These are phyloP conservation scores for Typhlichthys subterraneus DNA, from an alignment of 2,797 vertebrate genomes.

Conservation along the genomic window DNA sequence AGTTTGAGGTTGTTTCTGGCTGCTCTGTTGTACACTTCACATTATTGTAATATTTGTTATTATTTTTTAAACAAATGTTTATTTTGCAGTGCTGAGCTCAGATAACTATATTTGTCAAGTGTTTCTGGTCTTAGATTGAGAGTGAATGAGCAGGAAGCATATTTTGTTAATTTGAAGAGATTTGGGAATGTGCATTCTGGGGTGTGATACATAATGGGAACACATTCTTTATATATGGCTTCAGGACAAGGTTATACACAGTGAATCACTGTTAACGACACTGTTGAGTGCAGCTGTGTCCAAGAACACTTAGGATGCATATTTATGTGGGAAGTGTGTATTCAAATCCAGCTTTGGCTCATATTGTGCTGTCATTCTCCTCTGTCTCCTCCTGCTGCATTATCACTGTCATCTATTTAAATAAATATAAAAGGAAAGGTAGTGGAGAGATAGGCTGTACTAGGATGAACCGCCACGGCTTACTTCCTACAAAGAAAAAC, in stretches of 20 bases:
- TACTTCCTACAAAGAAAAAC: neutral
- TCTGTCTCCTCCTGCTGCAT: neutral
- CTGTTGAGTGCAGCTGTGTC: neutral
- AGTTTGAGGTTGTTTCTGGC: no score
- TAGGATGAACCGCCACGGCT: no score
- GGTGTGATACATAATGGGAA: conserved; percentile 1
- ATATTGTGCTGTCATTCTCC: neutral
- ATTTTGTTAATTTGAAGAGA: conserved; percentile 1
- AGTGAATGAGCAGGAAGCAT: conserved; percentile 8
- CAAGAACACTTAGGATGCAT: neutral
- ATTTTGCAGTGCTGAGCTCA: no score
- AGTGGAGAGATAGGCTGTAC: neutral
- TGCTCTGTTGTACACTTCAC: no score
- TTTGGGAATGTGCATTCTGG: conserved; percentile 19
- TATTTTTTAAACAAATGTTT: no score
- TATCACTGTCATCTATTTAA: conserved; percentile 13
- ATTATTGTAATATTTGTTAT: no score
- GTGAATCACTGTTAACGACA: neutral
- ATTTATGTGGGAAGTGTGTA: neutral
- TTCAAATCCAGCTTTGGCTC: neutral
- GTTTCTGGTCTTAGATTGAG: conserved; percentile 13
- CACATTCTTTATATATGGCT: neutral
- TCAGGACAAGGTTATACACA: neutral
- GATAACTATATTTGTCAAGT: no score
- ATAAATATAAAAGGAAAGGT: conserved; percentile 14